Base-by-base conservation (phyloP, 2,113 vertebrate species). In the Neogale vison region DNA sequence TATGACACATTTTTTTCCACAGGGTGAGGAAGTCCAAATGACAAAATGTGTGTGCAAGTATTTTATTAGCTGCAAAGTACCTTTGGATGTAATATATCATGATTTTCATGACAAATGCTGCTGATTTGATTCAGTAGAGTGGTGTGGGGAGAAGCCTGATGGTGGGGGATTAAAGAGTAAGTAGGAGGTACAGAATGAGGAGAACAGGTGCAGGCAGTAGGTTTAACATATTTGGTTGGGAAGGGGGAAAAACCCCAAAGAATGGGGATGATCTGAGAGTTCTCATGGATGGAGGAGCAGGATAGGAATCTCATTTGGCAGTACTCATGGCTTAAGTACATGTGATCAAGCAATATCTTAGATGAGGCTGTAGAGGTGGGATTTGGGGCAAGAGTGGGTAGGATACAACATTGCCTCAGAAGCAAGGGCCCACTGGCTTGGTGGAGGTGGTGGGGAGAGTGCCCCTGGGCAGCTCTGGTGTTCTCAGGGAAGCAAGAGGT, bases 351-450 rank as follows among this genome's bases (percentile, higher is more conserved):
- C 14, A 1, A 4, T 20, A 0, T 92, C 20, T 20, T 34, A 42
- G 29, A 29, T 7, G 42, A 69, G 88, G 63, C 24, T 10, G 29
- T 9, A 29, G 26, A 29, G 23, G 15, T 39, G 15, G 31, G 57
- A 26, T 81, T n/a, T 18, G 2, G 36, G 14, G 17, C 14, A 39
- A 39, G 55, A 67, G 18, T 8, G 5, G 36, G 61, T 74, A 65
- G 29, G 47, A 1, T 11, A 36, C 24, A 11, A 15, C 5, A 29
- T 34, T 34, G 55, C 36, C 20, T 59, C n/a, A 34, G 45, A 42
- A 59, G 29, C 34, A 23, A 87, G 8, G 9, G 13, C 55, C 69
- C 0, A 1, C 3, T n/a, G 50, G 4, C 8, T 61, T 17, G 21
- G 34, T 4, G 3, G 21, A 2, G 6, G 31, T 61, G 29, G n/a